Conservation (phyloP, 2,888 invertebrate species). For the Agrypnus murinus region DNA sequence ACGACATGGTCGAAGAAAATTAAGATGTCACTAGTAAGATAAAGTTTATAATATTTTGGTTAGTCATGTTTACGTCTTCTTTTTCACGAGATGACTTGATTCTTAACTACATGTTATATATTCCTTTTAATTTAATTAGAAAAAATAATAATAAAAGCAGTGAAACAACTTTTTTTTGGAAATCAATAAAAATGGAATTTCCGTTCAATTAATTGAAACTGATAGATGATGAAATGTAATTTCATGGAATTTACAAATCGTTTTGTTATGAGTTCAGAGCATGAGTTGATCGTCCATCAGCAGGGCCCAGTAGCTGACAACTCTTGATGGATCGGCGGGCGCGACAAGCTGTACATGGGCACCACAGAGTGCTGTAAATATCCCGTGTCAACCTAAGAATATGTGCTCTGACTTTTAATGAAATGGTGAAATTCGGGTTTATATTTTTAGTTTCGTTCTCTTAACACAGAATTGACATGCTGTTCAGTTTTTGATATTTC, state of each 20-base stretch:
- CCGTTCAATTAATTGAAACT: constrained; percentile 34
- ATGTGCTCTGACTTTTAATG: constrained; percentile 50
- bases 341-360: constrained; percentile 62
- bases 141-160: not conserved
- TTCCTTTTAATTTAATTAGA: not conserved
- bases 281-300: constrained; percentile 58
- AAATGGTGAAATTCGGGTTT: constrained; percentile 27
- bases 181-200: constrained; percentile 19
- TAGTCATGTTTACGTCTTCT: constrained; percentile 35
- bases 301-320: constrained; percentile 61
- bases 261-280: constrained; percentile 48
- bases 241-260: constrained; percentile 49
- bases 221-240: constrained; percentile 44
- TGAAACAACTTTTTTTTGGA: no score
- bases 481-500: not conserved
- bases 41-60: constrained; percentile 43
- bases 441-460: no score
- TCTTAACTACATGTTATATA: no score
- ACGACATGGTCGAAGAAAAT: constrained; percentile 43
- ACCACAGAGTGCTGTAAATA: constrained; percentile 54
- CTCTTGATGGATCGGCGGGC: constrained; percentile 62
- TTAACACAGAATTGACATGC: not conserved
- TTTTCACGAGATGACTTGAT: constrained; percentile 5
- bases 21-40: constrained; percentile 42
- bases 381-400: constrained; percentile 44